phyloP scores from a whole-genome alignment of 2,888 invertebrate genomes.

The Theristus sp. region DNA sequence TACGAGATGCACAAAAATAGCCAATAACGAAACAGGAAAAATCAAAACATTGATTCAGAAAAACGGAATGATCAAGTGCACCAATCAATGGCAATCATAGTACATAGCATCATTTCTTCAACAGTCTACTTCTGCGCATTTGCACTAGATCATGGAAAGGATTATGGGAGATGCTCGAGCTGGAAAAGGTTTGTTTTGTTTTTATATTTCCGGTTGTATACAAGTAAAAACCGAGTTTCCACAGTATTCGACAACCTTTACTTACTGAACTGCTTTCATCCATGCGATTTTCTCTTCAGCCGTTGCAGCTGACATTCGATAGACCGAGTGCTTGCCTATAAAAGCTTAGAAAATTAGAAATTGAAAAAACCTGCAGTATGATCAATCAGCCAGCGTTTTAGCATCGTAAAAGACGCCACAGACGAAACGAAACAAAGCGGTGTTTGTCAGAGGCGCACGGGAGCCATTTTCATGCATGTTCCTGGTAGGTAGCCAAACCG shows the following conservation, averaged over 20 bases:
- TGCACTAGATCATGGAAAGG: not conserved
- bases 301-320: constrained; percentile 80
- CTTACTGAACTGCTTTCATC: constrained; percentile 44
- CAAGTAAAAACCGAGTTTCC: not conserved
- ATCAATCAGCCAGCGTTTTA: not conserved
- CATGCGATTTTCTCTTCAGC: constrained; percentile 87
- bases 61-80: too few species aligned
- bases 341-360: not conserved
- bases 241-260: not conserved
- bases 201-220: not conserved
- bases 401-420: too few species aligned
- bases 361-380: not conserved
- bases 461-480: too few species aligned
- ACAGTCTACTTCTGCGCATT: not conserved
- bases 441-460: too few species aligned
- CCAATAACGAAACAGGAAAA: not conserved
- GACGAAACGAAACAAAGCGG: too few species aligned
- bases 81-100: too few species aligned
- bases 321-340: constrained; percentile 35
- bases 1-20: not conserved
- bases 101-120: not conserved
- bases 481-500: too few species aligned
- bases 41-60: not conserved
- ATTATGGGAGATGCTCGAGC: not conserved
- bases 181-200: constrained; percentile 13